Percentiles rank a stretch among this genome's conserved stretches.
Conservation (phyloP, 2,113 vertebrate species). For the Tor tambroides region DNA sequence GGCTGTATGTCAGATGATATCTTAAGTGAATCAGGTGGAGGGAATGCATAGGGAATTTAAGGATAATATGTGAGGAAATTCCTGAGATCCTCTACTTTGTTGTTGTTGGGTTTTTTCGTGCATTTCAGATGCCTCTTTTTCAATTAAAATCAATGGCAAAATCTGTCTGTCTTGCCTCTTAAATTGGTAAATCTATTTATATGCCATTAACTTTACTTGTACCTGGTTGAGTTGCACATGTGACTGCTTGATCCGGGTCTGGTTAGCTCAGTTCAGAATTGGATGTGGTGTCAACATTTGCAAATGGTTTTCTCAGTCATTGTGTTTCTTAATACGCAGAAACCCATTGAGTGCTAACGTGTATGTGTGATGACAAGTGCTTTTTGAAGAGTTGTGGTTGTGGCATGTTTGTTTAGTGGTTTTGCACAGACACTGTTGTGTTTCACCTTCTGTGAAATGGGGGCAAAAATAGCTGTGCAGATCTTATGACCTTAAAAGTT, state of each 20-base stretch:
- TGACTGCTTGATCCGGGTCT: neutral
- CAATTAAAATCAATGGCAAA: neutral
- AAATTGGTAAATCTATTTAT: neutral
- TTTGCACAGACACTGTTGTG: neutral
- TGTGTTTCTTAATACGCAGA: neutral
- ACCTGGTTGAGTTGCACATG: neutral
- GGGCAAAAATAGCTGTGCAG: neutral
- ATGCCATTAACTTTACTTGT: neutral
- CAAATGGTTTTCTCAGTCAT: neutral
- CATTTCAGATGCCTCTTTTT: neutral
- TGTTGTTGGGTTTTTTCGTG: neutral
- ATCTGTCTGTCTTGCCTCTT: neutral
- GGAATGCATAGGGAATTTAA: neutral
- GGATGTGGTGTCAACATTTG: neutral
- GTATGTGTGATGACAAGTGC: neutral
- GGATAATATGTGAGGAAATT: neutral
- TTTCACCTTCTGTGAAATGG: neutral
- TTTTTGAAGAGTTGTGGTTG: neutral
- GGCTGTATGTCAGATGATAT: neutral
- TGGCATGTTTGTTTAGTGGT: conserved; percentile 5
- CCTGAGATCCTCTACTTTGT: neutral
- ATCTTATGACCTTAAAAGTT: neutral
- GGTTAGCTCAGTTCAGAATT: neutral
- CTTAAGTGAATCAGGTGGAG: neutral
- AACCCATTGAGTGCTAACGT: neutral